Conservation (phyloP, 2,888 invertebrate species). For the Calameuta filiformis region DNA sequence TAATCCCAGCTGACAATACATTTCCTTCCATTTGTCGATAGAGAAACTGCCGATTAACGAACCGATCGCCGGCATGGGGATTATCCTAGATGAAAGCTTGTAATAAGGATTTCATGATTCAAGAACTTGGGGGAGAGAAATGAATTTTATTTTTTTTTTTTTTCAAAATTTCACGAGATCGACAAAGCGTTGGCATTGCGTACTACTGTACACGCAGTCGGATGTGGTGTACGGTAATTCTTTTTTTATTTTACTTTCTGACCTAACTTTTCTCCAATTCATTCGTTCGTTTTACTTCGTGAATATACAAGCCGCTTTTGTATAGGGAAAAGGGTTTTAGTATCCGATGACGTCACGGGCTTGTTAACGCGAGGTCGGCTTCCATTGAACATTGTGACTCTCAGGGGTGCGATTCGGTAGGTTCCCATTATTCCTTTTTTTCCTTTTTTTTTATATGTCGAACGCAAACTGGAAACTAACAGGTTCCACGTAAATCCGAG, state of each 20-base stretch:
- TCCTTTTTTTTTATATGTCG: too few species aligned
- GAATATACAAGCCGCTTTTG: not conserved
- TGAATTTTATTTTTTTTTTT: not conserved
- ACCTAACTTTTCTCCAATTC: not conserved
- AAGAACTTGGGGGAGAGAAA: not conserved
- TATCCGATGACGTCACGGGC: not conserved
- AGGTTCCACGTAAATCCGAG: not conserved
- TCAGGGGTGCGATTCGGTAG: not conserved
- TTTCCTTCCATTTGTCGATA: not conserved
- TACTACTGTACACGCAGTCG: not conserved
- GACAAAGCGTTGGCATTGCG: not conserved
- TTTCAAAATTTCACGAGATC: not conserved
- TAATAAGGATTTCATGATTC: not conserved
- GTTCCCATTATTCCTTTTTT: not conserved
- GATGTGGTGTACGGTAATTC: not conserved
- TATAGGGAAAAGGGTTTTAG: not conserved
- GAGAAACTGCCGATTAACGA: not conserved
- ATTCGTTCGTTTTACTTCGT: not conserved
- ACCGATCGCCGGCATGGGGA: not conserved
- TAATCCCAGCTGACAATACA: not conserved
- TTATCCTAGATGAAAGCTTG: not conserved
- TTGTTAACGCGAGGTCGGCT: conserved; percentile 6
- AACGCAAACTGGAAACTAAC: conserved; percentile 1
- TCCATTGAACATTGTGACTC: conserved; percentile 5
- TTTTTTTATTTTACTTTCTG: not conserved